Conservation (phyloP, 2,113 vertebrate genomes). For the Neodontobutis hainanensis region DNA sequence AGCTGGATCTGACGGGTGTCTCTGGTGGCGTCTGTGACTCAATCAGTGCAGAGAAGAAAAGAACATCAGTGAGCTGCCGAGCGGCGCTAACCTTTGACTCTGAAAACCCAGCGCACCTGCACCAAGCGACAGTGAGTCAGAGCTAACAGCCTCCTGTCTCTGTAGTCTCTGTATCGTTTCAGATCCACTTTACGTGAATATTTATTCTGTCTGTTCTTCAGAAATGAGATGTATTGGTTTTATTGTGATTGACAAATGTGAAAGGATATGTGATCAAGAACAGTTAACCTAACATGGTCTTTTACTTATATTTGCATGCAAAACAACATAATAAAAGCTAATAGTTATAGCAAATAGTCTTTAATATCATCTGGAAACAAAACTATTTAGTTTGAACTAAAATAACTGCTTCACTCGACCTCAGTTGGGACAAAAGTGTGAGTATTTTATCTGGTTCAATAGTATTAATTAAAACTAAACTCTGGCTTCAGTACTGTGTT, state of each 20-base stretch:
- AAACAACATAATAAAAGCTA: no score
- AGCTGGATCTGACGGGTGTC: conserved; percentile 24
- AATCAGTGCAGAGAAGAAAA: conserved; percentile 16
- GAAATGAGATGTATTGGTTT: no score
- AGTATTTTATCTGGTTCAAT: no score
- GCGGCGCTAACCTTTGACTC: conserved; percentile 2
- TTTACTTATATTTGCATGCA: no score
- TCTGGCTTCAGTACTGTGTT: conserved; percentile 23
- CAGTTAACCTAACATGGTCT: no score
- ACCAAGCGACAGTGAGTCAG: conserved; percentile 8
- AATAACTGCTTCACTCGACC: no score
- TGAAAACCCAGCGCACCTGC: conserved; percentile 14
- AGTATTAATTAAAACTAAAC: neutral
- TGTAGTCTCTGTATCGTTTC: neutral
- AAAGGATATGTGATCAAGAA: no score
- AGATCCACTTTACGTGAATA: neutral
- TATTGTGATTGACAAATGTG: no score
- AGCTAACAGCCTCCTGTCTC: neutral
- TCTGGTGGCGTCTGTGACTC: conserved; percentile 7
- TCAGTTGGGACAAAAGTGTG: no score
- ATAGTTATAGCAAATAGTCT: no score
- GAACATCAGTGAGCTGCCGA: conserved; percentile 6
- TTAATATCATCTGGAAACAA: no score
- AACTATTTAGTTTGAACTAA: no score
- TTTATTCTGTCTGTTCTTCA: neutral